Base-by-base conservation (phyloP, 2,888 invertebrate species). In the Clistopyga incitator region DNA sequence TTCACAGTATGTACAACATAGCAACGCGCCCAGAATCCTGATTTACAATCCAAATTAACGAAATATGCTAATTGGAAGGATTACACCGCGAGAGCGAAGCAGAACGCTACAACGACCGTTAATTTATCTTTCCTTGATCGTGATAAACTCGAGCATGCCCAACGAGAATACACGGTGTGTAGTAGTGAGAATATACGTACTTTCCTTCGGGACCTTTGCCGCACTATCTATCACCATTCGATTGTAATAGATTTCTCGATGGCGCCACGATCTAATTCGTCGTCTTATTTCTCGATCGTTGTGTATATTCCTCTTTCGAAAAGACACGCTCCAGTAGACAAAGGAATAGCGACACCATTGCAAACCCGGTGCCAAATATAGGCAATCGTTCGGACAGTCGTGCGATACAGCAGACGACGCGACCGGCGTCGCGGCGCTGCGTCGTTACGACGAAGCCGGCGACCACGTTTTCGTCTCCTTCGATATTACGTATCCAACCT, bases 11-110 rank as follows among this genome's bases (percentile, higher is more conserved):
- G 47, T 20, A 47, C 20, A 34, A 64, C 45, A 52, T 61, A 45
- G 38, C 72, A 52, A 42, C 45, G 64, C 78, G 34, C 18, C 70
- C 65, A 52, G 81, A 65, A 67, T 47, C 47, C 70, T 67, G 54
- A 88, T 88, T 88, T 88, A 87, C 87, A 87, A 88, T 86, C 85
- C 86, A 87, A 87, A 88, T 88, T 81, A 86, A 88, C 83, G 72
- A 84, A 82, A 76, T 79, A 80, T 87, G 87, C 78, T 88, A 87
- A 86, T 86, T 81, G 81, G 64, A 54, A 52, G 76, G 72, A 80
- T 81, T 81, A 81, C 74, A 72, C 64, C 71, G 71, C 75, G 75
- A 54, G 74, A 75, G 68, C 45, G 47, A 15, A 25, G 72, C 72
- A 59, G 45, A 18, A 25, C 25, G 72, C 25, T 34, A 68, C 82